Conservation (phyloP, 2,113 vertebrate species). For the Sterna hirundo region DNA sequence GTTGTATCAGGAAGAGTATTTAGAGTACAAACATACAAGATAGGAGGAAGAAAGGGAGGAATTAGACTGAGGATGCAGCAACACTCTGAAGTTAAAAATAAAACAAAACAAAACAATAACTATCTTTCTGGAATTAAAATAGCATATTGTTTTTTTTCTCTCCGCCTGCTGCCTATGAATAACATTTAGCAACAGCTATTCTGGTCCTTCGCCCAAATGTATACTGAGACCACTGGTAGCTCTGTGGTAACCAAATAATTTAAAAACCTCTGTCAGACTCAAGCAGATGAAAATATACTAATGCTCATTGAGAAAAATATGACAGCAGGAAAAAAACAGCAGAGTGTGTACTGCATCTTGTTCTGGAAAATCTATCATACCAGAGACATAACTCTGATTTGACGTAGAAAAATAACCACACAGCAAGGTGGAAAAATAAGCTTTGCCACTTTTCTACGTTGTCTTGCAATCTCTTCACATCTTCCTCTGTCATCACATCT, state of each 20-base stretch:
- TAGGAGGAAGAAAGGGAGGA: neutral
- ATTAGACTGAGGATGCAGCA: neutral
- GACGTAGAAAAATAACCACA: neutral
- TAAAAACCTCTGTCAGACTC: neutral
- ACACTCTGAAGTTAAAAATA: neutral
- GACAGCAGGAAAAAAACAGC: neutral
- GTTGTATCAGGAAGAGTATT: neutral
- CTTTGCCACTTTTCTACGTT: neutral
- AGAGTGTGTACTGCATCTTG: neutral
- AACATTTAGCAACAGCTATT: neutral
- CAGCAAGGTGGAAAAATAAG: neutral
- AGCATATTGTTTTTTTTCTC: neutral
- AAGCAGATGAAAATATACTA: neutral
- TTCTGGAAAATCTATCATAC: neutral
- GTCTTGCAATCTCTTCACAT: neutral
- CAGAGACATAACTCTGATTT: neutral
- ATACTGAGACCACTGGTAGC: neutral
- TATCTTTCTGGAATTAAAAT: neutral
- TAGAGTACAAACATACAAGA: neutral
- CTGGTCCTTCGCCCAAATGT: neutral
- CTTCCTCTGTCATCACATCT: neutral
- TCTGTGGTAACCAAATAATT: neutral
- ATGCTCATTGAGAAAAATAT: neutral
- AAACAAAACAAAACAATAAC: neutral
- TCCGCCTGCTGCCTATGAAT: neutral